phyloP scores from a whole-genome alignment of 2,888 invertebrate species.

The Cerastoderma edule region DNA sequence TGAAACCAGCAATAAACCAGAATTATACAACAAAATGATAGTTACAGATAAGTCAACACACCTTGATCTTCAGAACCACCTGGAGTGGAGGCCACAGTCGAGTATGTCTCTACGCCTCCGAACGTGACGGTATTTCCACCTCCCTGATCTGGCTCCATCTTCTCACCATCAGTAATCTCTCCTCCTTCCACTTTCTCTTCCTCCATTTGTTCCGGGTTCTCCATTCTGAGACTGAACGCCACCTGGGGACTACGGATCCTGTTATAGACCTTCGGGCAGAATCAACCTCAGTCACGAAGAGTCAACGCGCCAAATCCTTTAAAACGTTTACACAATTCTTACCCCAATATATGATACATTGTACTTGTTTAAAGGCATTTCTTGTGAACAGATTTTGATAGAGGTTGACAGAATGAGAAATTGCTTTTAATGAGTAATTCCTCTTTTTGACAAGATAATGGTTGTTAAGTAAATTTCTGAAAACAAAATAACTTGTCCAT shows the following conservation, averaged over 20 bases:
- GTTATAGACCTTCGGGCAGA: conserved; percentile 46
- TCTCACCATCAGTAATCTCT: background rate
- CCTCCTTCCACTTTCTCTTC: conserved; percentile 9
- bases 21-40: background rate
- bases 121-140: conserved; percentile 56
- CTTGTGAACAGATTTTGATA: too few species aligned
- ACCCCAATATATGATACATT: too few species aligned
- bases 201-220: too few species aligned
- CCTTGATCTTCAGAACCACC: conserved; percentile 12
- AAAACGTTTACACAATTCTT: too few species aligned
- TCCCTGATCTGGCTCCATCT: conserved; percentile 27
- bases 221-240: background rate
- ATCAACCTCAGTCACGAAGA: conserved; percentile 38
- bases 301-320: too few species aligned
- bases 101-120: conserved; percentile 59
- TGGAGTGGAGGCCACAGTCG: conserved; percentile 34
- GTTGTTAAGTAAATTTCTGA: too few species aligned
- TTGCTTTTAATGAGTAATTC: too few species aligned
- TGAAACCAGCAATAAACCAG: too few species aligned
- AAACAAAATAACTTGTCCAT: too few species aligned
- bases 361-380: too few species aligned
- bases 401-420: too few species aligned
- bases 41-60: background rate
- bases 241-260: conserved; percentile 35
- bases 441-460: too few species aligned